Evolutionary conservation across 1,140 invertebrate species (phyloP).

Genomic region (Apis laboriosa): DNA sequence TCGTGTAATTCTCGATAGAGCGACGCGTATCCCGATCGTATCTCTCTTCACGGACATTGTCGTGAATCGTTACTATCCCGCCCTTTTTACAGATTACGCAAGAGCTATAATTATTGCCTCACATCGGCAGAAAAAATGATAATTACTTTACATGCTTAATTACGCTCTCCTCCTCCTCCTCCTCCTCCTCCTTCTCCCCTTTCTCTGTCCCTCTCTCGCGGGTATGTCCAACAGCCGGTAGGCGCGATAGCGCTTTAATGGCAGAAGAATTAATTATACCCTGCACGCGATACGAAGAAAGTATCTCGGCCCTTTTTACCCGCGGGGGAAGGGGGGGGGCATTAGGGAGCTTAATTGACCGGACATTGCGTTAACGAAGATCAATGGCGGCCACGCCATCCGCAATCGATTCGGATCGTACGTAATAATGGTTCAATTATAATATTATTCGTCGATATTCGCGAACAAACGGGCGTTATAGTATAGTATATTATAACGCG

Average conservation of each 20-base stretch:
- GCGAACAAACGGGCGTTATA: no score
- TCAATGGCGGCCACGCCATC: slow-evolving; percentile 15
- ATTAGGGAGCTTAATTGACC: slow-evolving; percentile 48
- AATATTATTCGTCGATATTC: neutral
- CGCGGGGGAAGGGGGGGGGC: slow-evolving; percentile 1
- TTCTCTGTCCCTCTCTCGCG: neutral
- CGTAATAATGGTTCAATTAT: slow-evolving; percentile 41
- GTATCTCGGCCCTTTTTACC: slow-evolving; percentile 39
- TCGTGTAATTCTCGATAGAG: slow-evolving; percentile 17
- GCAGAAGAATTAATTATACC: slow-evolving; percentile 52
- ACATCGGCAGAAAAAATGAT: slow-evolving; percentile 39
- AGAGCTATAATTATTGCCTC: slow-evolving; percentile 44
- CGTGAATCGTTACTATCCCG: slow-evolving; percentile 70
- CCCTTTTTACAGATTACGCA: slow-evolving; percentile 37
- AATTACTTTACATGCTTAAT: slow-evolving; percentile 54
- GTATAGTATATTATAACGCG: no score
- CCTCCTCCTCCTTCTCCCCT: neutral
- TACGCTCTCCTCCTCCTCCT: slow-evolving; percentile 11
- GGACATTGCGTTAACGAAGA: slow-evolving; percentile 49
- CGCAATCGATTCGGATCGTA: neutral
- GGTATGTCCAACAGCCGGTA: slow-evolving; percentile 16
- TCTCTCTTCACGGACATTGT: slow-evolving; percentile 66
- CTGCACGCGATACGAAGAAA: slow-evolving; percentile 49
- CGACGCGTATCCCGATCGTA: slow-evolving; percentile 37
- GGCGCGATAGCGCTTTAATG: slow-evolving; percentile 49